Evolutionary conservation across 1,140 invertebrate genomes (phyloP).

Genomic region (Mamestra configurata): DNA sequence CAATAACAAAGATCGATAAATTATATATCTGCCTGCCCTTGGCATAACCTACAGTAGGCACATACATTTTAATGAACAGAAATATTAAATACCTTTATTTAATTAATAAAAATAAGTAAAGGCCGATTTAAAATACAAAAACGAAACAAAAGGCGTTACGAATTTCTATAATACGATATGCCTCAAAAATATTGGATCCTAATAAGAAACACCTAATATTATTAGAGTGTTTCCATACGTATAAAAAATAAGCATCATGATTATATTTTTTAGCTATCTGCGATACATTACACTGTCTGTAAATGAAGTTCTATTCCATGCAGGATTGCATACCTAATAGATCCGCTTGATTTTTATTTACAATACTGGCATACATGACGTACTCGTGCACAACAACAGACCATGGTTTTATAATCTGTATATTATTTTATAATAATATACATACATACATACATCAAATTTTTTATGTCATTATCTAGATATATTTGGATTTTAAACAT

Average conservation of each 20-base stretch:
- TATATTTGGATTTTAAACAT: constrained; percentile 1
- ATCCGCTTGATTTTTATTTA: constrained; percentile 28
- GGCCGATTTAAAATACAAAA: too few relatives aligned
- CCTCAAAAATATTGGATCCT: constrained; percentile 10
- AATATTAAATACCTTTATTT: too few relatives aligned
- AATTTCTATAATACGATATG: not conserved
- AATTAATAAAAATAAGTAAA: too few relatives aligned
- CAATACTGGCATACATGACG: constrained; percentile 16
- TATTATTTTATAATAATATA: constrained; percentile 15
- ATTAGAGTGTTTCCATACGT: too few relatives aligned
- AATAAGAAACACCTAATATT: constrained; percentile 19
- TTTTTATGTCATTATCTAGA: not conserved
- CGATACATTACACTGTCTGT: constrained; percentile 47
- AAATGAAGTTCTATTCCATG: constrained; percentile 8
- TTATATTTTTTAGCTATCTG: not conserved
- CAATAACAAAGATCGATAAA: too few relatives aligned
- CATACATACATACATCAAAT: too few relatives aligned
- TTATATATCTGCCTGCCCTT: too few relatives aligned
- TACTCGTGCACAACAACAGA: constrained; percentile 25
- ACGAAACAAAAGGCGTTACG: too few relatives aligned
- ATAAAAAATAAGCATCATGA: constrained; percentile 6
- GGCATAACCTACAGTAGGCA: too few relatives aligned
- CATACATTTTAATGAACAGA: too few relatives aligned
- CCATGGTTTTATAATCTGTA: constrained; percentile 16
- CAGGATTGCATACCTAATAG: not conserved